A percentile compares a stretch with the other conserved stretches of the same genome.
Evolutionary conservation across 2,797 vertebrate species (phyloP).

Genomic region (Tiaroga cobitis): DNA sequence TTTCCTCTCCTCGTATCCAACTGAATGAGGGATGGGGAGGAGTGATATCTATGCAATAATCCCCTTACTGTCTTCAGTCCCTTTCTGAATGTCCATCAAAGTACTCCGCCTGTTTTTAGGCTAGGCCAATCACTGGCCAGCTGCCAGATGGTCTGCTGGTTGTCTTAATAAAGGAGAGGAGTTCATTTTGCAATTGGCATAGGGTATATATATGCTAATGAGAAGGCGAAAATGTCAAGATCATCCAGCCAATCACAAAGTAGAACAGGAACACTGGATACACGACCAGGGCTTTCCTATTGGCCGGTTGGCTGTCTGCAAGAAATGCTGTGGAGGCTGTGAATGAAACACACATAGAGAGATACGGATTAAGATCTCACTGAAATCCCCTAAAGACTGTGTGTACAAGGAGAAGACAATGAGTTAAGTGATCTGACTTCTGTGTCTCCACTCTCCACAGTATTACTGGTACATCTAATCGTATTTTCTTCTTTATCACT

Average conservation of each 20-base stretch:
- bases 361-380: not conserved
- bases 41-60: conserved; percentile 8
- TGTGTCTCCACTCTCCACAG: not conserved
- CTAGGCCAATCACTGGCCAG: conserved; percentile 17
- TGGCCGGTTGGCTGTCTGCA: conserved; percentile 91
- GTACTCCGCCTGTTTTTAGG: not conserved
- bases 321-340: conserved; percentile 95
- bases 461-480: not conserved
- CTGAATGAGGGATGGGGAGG: conserved; percentile 7
- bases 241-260: conserved; percentile 98
- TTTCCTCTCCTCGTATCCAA: not conserved
- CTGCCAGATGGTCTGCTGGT: conserved; percentile 9
- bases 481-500: not conserved
- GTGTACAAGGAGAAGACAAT: not conserved
- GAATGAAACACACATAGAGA: conserved; percentile 23
- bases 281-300: conserved; percentile 91
- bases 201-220: conserved; percentile 49
- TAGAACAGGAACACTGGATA: conserved; percentile 98
- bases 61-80: conserved; percentile 11
- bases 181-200: not conserved
- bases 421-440: not conserved
- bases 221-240: conserved; percentile 88
- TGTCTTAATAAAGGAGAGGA: conserved; percentile 3
- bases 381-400: not conserved
- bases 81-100: conserved; percentile 18